Base-by-base conservation (phyloP, 1,140 invertebrate genomes). In the Chymomyza costata region DNA sequence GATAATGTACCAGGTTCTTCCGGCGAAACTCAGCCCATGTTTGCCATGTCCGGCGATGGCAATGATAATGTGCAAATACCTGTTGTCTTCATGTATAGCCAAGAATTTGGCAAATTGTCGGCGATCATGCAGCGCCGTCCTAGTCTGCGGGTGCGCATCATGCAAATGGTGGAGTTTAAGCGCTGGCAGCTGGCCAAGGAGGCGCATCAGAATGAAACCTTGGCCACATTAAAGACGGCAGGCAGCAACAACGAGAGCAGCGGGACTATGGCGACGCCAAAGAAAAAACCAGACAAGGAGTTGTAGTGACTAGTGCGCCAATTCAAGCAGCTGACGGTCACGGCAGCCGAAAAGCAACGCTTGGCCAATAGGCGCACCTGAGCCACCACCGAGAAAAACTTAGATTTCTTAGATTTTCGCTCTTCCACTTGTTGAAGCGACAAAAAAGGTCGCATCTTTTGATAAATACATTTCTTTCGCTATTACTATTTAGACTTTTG, bases 1-100 rank as follows among this genome's bases (percentile, higher is more conserved):
- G 97, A 99, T 86, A 97, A 97, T 86, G 89, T 91, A 21, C 87
- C 89, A 11, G 92, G 90, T 15, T 92, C 93, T 13, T 92, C 91
- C 37, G 89, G 91, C 11, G 87, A 90, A 14, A 90, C 87, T 14
- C 92, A 93, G 1, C 91, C 94, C 0, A 90, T 97, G 87, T 99
- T 99, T 87, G 94, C 95, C 1, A 99, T 99, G 97, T 97, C 95
- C 6, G 96, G 95, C 1, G 96, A 97, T 87, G 95, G 95, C 0
- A 90, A 88, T 6, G 91, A 94, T 73, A 94, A 98, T 83, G 92
- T 98, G 1, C 90, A 86, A 39, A 98, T 99, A 80, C 96, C 97
- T 0, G 89, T 96, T 10, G 92, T 97, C 0, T 98, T 99, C 84
- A 87, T 99, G 6, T 98, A 96, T 84, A 89, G 89, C n/a, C 85